phyloP scores from a whole-genome alignment of 2,113 vertebrate species.

The Hylia prasina region DNA sequence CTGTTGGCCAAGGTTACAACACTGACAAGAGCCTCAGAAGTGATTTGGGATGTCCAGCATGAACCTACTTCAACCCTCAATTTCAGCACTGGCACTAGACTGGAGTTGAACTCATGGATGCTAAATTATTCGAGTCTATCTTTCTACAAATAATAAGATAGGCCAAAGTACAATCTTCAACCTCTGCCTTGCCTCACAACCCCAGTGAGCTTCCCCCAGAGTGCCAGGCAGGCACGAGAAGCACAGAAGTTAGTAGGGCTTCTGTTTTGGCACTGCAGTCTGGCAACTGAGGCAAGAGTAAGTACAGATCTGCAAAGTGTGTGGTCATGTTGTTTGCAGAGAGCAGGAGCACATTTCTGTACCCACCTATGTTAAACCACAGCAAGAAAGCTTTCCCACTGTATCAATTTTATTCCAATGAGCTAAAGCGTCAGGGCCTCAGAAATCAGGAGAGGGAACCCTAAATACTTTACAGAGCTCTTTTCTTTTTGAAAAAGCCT shows the following conservation, averaged over 20 bases:
- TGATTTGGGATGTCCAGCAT: neutral
- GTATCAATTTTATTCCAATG: rapidly evolving
- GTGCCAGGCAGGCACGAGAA: neutral
- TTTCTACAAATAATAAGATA: neutral
- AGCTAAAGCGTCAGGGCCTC: neutral
- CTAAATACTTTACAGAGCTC: neutral
- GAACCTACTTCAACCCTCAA: rapidly evolving
- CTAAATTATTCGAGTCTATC: neutral
- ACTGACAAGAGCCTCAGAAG: neutral
- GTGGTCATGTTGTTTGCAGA: rapidly evolving
- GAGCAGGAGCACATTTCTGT: neutral
- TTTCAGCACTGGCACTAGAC: neutral
- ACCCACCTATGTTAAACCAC: rapidly evolving
- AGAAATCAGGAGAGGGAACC: neutral
- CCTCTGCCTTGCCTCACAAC: neutral
- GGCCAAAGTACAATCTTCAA: neutral
- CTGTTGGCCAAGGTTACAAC: neutral
- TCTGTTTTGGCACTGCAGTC: too few relatives aligned
- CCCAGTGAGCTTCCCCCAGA: rapidly evolving
- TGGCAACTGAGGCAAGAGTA: neutral
- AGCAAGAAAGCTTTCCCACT: neutral
- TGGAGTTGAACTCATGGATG: neutral
- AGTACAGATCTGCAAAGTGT: neutral
- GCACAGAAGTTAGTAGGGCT: rapidly evolving
- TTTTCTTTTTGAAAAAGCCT: neutral